These are phyloP conservation scores for Entomobrya proxima DNA, from an alignment of 2,888 invertebrate genomes.

Conservation along the genomic window DNA sequence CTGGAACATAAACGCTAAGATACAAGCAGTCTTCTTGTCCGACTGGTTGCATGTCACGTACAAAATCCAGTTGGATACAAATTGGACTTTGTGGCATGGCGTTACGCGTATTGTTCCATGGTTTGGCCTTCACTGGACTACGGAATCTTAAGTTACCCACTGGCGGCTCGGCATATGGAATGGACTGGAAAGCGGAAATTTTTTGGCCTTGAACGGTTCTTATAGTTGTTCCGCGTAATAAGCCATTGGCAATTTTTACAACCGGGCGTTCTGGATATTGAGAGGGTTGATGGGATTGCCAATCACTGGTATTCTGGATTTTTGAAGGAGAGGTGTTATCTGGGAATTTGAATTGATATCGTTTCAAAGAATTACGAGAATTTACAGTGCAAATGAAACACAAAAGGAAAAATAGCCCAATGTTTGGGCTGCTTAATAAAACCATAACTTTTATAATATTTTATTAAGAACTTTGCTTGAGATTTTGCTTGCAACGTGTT, in stretches of 20 bases:
- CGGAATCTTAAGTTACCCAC: conserved; percentile 86
- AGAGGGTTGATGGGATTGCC: too few relatives aligned
- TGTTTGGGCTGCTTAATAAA: too few relatives aligned
- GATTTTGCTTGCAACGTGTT: too few relatives aligned
- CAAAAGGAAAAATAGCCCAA: too few relatives aligned
- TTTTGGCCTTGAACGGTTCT: conserved; percentile 79
- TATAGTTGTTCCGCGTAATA: conserved; percentile 70
- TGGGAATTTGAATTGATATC: too few relatives aligned
- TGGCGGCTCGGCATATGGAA: conserved; percentile 94
- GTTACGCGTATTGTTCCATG: conserved; percentile 70
- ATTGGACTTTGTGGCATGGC: conserved; percentile 68
- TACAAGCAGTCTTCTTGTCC: conserved; percentile 73
- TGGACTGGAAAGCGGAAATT: conserved; percentile 91
- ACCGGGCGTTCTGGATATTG: conserved; percentile 41
- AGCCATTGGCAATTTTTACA: conserved; percentile 65
- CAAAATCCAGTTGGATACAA: conserved; percentile 71
- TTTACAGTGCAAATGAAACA: too few relatives aligned
- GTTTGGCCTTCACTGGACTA: conserved; percentile 48
- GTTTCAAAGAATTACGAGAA: too few relatives aligned
- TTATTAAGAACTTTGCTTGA: too few relatives aligned
- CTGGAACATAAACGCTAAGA: conserved; percentile 61
- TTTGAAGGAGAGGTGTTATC: too few relatives aligned
- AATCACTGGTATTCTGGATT: too few relatives aligned
- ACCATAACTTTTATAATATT: too few relatives aligned
- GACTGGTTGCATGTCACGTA: conserved; percentile 60